These are phyloP conservation scores for Syrrhaptes paradoxus DNA, from an alignment of 2,113 vertebrate genomes.

Conservation along the genomic window DNA sequence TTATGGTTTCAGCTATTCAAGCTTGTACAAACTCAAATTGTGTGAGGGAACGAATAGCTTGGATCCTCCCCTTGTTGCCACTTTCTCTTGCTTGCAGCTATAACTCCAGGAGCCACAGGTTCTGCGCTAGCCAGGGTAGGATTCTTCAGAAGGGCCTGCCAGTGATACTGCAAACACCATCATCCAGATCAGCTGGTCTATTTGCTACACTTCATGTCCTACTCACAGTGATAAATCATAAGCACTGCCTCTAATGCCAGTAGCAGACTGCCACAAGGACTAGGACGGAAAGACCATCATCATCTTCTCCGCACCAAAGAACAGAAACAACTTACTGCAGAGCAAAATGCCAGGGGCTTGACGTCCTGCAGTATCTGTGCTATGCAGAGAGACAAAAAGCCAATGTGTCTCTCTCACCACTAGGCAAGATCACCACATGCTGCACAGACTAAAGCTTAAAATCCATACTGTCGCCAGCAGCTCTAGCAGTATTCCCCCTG, in stretches of 20 bases:
- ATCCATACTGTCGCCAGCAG: not conserved
- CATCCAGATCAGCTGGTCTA: not conserved
- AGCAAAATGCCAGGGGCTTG: not conserved
- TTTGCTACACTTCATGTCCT: not conserved
- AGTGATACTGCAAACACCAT: not conserved
- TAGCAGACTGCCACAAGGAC: not conserved
- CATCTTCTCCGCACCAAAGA: not conserved
- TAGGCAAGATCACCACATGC: not conserved
- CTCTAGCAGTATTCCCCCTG: not conserved
- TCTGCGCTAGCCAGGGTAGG: not conserved
- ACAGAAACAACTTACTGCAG: not conserved
- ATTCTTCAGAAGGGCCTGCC: not conserved
- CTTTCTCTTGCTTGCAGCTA: not conserved
- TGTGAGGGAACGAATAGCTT: not conserved
- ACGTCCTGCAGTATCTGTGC: not conserved
- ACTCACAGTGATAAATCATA: not conserved
- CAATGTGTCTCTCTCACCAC: accelerated
- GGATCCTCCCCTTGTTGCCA: not conserved
- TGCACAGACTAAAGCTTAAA: not conserved
- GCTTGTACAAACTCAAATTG: not conserved
- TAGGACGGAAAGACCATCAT: not conserved
- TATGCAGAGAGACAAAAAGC: not conserved
- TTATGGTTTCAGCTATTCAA: not conserved
- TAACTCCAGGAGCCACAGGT: accelerated
- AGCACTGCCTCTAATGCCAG: not conserved